A percentile compares a stretch with the other conserved stretches of the same genome.
These are phyloP conservation scores for Rhabdomys dilectus DNA, from an alignment of 2,113 vertebrate species.

Conservation along the genomic window DNA sequence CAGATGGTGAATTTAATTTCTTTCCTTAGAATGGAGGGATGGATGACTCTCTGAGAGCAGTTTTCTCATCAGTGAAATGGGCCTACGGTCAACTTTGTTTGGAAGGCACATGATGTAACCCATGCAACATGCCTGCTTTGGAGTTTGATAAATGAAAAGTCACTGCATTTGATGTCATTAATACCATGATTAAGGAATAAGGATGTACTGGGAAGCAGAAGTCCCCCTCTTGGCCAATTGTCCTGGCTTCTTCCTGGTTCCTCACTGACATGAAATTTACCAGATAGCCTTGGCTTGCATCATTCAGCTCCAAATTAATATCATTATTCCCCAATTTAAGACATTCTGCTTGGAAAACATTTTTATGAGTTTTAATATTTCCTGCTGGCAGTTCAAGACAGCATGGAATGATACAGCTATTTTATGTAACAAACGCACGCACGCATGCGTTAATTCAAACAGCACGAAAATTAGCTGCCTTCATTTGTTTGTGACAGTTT, in stretches of 20 bases:
- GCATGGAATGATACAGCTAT: neutral
- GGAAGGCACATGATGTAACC: neutral
- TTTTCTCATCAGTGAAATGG: neutral
- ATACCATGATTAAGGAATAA: neutral
- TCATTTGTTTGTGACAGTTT: neutral
- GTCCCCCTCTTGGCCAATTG: neutral
- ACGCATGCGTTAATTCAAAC: neutral
- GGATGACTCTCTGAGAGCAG: neutral
- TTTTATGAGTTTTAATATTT: constrained; percentile 45
- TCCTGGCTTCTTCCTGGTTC: neutral
- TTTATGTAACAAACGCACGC: neutral
- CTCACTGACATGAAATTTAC: neutral
- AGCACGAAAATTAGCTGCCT: neutral
- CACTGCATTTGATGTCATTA: neutral
- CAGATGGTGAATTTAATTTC: neutral
- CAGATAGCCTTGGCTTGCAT: neutral
- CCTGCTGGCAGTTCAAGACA: neutral
- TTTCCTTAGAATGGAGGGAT: neutral
- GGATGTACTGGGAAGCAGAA: neutral
- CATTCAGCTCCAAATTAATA: neutral
- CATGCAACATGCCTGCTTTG: neutral
- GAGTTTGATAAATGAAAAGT: neutral
- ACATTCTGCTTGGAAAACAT: constrained; percentile 22
- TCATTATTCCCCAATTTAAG: constrained; percentile 34
- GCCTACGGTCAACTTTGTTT: neutral